Conservation (phyloP, 2,888 invertebrate genomes). For the Clivina fossor region DNA sequence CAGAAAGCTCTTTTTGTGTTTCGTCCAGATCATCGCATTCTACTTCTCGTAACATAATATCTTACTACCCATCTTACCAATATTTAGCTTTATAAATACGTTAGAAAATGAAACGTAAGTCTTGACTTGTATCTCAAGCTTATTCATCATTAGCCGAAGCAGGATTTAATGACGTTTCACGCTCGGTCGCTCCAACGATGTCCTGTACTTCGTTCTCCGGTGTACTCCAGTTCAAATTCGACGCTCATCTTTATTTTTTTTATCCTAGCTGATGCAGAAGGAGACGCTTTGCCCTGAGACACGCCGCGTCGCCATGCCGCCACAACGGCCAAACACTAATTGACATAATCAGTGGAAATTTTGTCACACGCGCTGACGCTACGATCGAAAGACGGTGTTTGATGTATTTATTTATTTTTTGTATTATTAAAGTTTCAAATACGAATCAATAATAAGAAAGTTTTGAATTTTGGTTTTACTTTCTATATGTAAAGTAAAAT, state of each 20-base stretch:
- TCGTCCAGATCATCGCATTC: too few relatives aligned
- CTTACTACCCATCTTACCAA: too few relatives aligned
- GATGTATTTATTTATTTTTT: too few relatives aligned
- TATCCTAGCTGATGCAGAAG: background rate
- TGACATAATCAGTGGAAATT: background rate
- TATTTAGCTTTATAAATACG: too few relatives aligned
- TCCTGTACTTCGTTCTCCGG: slow-evolving; percentile 34
- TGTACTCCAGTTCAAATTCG: slow-evolving; percentile 43
- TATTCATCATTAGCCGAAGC: slow-evolving; percentile 45
- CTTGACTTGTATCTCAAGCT: slow-evolving; percentile 39
- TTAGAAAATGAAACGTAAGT: slow-evolving; percentile 39
- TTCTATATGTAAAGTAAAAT: too few relatives aligned
- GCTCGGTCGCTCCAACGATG: slow-evolving; percentile 41
- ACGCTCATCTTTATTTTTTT: slow-evolving; percentile 42
- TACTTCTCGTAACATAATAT: too few relatives aligned
- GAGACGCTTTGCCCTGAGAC: background rate
- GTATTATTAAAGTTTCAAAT: too few relatives aligned
- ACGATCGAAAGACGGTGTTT: too few relatives aligned
- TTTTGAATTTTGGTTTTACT: too few relatives aligned
- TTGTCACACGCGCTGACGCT: too few relatives aligned
- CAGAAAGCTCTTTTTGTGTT: too few relatives aligned
- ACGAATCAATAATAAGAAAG: too few relatives aligned
- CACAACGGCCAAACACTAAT: background rate
- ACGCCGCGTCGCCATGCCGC: background rate
- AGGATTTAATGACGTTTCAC: slow-evolving; percentile 48